Conservation (phyloP, 1,140 invertebrate species). For the Solenopsis fugax region DNA sequence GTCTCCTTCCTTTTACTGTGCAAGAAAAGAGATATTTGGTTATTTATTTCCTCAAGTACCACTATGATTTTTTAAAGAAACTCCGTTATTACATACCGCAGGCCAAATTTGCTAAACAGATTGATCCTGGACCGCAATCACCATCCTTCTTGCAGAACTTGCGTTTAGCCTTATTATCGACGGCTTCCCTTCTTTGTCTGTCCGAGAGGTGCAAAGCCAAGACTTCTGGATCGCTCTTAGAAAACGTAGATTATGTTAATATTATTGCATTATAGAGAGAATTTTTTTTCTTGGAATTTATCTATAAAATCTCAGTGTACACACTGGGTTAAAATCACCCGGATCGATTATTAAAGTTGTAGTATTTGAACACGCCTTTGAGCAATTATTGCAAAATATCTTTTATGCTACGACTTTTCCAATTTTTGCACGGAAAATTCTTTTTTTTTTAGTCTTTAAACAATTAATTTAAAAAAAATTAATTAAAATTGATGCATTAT, state of each 20-base stretch:
- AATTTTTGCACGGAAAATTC: too few species aligned
- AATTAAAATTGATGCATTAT: too few species aligned
- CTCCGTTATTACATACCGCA: slow-evolving; percentile 66
- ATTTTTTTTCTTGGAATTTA: too few species aligned
- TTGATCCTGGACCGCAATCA: slow-evolving; percentile 60
- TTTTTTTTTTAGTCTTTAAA: too few species aligned
- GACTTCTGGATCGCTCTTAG: slow-evolving; percentile 66
- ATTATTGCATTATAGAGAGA: background rate
- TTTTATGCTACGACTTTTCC: too few species aligned
- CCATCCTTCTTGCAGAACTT: slow-evolving; percentile 58
- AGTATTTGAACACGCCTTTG: too few species aligned
- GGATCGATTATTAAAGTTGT: too few species aligned
- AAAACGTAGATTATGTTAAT: background rate
- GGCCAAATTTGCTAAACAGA: slow-evolving; percentile 52
- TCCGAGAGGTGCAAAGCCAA: slow-evolving; percentile 71
- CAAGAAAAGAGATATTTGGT: background rate
- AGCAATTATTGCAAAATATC: too few species aligned
- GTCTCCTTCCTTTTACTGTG: slow-evolving; percentile 49
- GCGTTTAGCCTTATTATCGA: background rate
- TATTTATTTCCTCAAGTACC: background rate
- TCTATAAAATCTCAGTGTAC: too few species aligned
- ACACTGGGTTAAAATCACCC: too few species aligned
- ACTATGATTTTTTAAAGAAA: background rate
- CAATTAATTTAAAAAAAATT: too few species aligned
- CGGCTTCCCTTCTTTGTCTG: slow-evolving; percentile 54